Evolutionary conservation across 2,888 invertebrate species (phyloP).

Genomic region (Crioceris asparagi): DNA sequence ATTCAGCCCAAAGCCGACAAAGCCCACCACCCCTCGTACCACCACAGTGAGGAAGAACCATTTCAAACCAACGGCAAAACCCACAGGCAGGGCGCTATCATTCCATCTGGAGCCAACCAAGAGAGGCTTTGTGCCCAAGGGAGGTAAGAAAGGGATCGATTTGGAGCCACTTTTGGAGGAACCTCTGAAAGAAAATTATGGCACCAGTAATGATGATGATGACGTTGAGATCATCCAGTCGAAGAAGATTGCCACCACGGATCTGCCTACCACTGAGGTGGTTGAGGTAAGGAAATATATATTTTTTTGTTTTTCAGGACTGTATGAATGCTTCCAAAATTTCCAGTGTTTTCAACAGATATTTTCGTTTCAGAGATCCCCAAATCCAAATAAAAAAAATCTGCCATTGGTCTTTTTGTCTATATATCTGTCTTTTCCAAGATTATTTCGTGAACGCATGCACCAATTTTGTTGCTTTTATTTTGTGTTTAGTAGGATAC

Average conservation of each 20-base stretch:
- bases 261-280: constrained; percentile 1
- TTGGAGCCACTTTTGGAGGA: constrained; percentile 49
- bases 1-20: constrained; percentile 24
- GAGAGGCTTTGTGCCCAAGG: constrained; percentile 24
- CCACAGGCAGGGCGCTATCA: constrained; percentile 21
- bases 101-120: constrained; percentile 24
- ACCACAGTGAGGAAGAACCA: constrained; percentile 26
- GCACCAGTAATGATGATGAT: constrained; percentile 15
- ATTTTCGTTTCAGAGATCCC: no score
- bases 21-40: constrained; percentile 22
- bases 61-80: constrained; percentile 24
- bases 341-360: no score
- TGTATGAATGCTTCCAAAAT: no score
- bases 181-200: constrained; percentile 38
- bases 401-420: no score
- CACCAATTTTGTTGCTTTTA: no score
- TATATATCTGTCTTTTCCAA: no score
- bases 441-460: no score
- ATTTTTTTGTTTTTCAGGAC: no score
- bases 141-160: constrained; percentile 32
- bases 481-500: no score
- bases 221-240: constrained; percentile 17
- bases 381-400: neutral
- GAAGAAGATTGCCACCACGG: constrained; percentile 5
- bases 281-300: no score